Base-by-base conservation (phyloP, 2,888 invertebrate species). In the Hydriomena furcata region DNA sequence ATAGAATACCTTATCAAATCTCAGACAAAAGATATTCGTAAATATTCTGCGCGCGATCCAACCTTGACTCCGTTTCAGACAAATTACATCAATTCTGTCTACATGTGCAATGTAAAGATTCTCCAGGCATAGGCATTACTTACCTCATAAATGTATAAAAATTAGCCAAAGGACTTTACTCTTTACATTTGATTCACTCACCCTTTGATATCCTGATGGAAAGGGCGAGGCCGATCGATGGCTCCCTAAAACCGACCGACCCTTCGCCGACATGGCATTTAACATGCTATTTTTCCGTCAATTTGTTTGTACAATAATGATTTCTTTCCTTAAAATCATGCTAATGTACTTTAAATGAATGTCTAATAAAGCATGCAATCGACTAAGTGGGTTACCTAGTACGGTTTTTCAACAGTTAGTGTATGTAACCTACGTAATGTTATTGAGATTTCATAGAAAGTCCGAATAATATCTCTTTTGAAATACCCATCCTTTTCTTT, bases 1-100 rank as follows among this genome's bases (percentile, higher is more conserved):
- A n/a, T n/a, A 34, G 11, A 46, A 40, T 58, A 63, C 59, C 61
- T 54, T 66, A 60, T 55, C 67, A 60, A 71, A 76, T 74, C 57
- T 58, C 28, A 57, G 57, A 67, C 66, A 63, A 71, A 41, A 25
- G 7, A 10, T 3, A 23, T 40, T 23, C 31, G 10, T 20, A 20
- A 13, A 51, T 31, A 51, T 51, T 46, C 52, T 36, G 36, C 35
- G 10, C 57, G 17, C 59, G 66, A 64, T 61, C 61, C 65, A 63
- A 63, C 65, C 70, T 69, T 62, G 63, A 35, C 60, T 65, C 63
- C 45, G 52, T 63, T 68, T 20, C 25, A 52, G 45, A 37, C 32
- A 35, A 63, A 34, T 61, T 53, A 60, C 57, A 58, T 58, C 50
- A 48, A 43, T 34, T 40, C 48, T 52, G 17, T 41, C 20, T 10